A percentile compares a stretch with the other conserved stretches of the same genome.
These are phyloP conservation scores for Leptarthrus brevirostris DNA, from an alignment of 2,888 invertebrate species.

Conservation along the genomic window DNA sequence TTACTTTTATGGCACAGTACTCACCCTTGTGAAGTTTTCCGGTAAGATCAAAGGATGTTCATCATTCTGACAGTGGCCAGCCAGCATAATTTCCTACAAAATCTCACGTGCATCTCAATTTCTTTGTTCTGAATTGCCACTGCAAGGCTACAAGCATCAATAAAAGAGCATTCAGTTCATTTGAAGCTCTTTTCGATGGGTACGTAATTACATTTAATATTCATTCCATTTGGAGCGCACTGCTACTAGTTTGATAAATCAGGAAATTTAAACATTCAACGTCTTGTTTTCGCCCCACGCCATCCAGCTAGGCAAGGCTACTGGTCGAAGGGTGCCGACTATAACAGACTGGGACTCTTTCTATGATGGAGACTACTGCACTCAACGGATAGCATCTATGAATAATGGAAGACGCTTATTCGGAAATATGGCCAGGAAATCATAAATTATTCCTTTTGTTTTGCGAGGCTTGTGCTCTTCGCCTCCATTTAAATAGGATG, in stretches of 20 bases:
- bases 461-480: not conserved
- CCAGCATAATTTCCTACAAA: not conserved
- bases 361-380: not conserved
- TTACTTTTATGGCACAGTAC: constrained; percentile 26
- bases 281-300: constrained; percentile 1
- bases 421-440: constrained; percentile 34
- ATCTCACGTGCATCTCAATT: not conserved
- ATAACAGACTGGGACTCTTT: not conserved
- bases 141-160: not conserved
- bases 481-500: not conserved
- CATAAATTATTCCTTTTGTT: constrained; percentile 39
- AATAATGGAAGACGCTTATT: constrained; percentile 36
- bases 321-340: not conserved
- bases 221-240: constrained; percentile 14
- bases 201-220: constrained; percentile 35
- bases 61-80: not conserved
- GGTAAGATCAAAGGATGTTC: constrained; percentile 23
- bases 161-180: constrained; percentile 22
- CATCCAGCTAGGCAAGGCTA: too few relatives aligned
- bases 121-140: not conserved
- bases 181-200: constrained; percentile 12
- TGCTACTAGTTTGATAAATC: constrained; percentile 20
- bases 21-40: constrained; percentile 2
- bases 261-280: constrained; percentile 32
- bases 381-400: constrained; percentile 34